Evolutionary conservation across 2,113 vertebrate genomes (phyloP), one percentile per base, ranked within the genome.

Genomic region (Sitta europaea): DNA sequence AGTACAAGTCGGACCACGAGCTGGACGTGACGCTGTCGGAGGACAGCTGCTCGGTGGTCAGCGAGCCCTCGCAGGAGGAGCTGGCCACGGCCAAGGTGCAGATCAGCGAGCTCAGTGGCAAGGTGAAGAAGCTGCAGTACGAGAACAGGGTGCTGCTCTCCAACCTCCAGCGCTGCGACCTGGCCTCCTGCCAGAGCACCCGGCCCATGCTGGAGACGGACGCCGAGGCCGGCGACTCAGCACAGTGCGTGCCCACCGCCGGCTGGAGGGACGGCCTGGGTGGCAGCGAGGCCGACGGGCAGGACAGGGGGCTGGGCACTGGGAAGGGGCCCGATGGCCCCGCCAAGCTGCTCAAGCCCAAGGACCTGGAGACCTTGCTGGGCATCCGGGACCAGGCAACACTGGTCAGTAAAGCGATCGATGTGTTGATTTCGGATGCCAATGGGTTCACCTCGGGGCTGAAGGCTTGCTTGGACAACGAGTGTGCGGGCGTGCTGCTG

Each of bases 81-180:
- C 98, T 99, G 85, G 96, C 98, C 17, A 95, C 98, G 0, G 99
- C 99, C 33, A 98, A 98, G 87, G 98, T 99, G 91, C 99, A 99
- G 98, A 99, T 99, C 59, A 98, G 98, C 4, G 99, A 99, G 94
- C 98, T 99, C 90, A 99, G 98, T 0, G 99, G 99, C 72, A 99
- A 99, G 95, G 98, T 99, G 86, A 99, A 99, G 98, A 99, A 99
- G 97, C 98, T 99, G n/a, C 99, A 99, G 97, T 99, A 99, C 0
- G 99, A 99, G 98, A 99, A 99, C 96, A 98, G 99, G 0, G 99
- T 99, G 79, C 98, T 99, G 21, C 98, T 99, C 50, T 99, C 99
- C 97, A 99, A 99, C 97, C 98, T 99, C 29, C 99, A 99, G 96
- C 98, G 99, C 86, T 99, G 98, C 1, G 99, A 99, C 88, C 98